Evolutionary conservation across 92 coral and sea anemone genomes (phyloP), one percentile per base, ranked within the genome.

Genomic region (Muricea muricata): DNA sequence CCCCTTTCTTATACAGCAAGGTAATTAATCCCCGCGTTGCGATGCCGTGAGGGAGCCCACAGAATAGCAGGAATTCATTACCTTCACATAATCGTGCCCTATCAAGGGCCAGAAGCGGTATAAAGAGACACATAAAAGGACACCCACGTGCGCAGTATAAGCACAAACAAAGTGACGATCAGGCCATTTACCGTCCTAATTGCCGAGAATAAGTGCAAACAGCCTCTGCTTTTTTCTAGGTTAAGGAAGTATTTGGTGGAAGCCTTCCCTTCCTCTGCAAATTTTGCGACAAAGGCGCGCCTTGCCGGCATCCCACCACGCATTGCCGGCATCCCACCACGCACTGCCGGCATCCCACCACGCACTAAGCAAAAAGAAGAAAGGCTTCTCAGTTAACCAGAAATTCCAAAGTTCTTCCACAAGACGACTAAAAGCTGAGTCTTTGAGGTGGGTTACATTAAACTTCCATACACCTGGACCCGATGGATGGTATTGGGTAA

Each of bases 1-100:
- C 85, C 4, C 91, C 90, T 41, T 90, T 92, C 24, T 87, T 92
- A 7, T 61, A 88, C 8, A 80, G 11, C 5, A 92, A 35, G 0
- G 93, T 61, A 11, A 92, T 87, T 1, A 84, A 11, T 0, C 85
- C 90, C 3, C 15, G 0, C 91, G 47, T 56, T 89, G 93, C 15
- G 90, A 78, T 0, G 21, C 1, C 0, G 93, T 55, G 5, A 90
- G 29, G 21, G 0, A 1, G 0, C 88, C 89, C 6, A 40, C 1
- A 3, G 7, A 3, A 2, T 20, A 75, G 17, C 83, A 65, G 9
- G 58, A 25, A 65, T 90, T 90, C 0, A 87, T 42, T 0, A 90
- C 93, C 0, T 12, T 3, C 0, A 92, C 90, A 0, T 87, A 73
- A 48, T 92, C 96, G 0, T 15, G 9, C 0, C 88, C 93, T 0